These are phyloP conservation scores for Halesus radiatus DNA, from an alignment of 1,140 invertebrate genomes.

Conservation along the genomic window DNA sequence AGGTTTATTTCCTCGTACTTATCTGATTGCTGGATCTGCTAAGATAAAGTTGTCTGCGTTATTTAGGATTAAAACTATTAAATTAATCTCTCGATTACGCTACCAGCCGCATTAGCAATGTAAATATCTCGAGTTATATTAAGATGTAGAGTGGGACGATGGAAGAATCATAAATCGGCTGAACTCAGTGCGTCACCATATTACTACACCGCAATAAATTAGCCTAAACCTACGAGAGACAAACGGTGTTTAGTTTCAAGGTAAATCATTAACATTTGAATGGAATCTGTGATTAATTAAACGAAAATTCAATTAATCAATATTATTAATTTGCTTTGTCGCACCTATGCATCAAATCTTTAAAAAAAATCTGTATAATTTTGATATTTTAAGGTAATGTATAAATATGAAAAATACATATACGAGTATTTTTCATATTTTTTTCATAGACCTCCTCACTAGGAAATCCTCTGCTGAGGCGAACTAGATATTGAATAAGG, in stretches of 20 bases:
- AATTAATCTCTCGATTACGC: background rate
- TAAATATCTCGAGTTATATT: constrained; percentile 7
- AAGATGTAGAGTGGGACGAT: background rate
- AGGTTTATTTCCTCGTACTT: background rate
- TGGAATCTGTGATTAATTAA: too few relatives aligned
- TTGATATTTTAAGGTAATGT: too few relatives aligned
- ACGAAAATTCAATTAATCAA: too few relatives aligned
- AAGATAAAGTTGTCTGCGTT: background rate
- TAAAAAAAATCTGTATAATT: too few relatives aligned
- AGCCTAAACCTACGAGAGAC: constrained; percentile 1
- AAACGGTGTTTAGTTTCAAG: constrained; percentile 9
- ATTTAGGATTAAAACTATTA: background rate
- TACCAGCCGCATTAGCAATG: background rate
- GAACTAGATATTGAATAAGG: too few relatives aligned
- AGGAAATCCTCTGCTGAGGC: too few relatives aligned
- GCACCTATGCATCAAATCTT: too few relatives aligned
- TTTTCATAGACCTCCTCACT: too few relatives aligned
- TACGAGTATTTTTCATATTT: too few relatives aligned
- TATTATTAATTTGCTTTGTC: too few relatives aligned
- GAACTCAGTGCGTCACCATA: background rate
- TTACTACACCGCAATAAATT: background rate
- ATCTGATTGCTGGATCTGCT: background rate
- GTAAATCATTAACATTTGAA: background rate
- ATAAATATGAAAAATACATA: too few relatives aligned
- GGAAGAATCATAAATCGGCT: background rate